Evolutionary conservation across 2,888 invertebrate species (phyloP).

Genomic region (Noctua fimbriata): DNA sequence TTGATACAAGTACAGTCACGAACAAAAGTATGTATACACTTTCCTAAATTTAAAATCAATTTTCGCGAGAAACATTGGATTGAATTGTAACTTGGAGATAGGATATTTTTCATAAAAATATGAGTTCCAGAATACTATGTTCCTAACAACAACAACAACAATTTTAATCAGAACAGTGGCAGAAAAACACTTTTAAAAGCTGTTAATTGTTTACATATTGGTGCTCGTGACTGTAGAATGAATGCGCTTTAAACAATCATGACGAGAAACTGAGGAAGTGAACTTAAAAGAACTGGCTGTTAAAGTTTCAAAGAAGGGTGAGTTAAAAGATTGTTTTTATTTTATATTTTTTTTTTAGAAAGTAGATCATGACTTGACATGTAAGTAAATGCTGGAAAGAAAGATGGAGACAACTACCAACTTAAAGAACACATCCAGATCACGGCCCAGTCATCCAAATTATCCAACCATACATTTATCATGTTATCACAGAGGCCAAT

Average conservation of each 20-base stretch:
- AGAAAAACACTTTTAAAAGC: no score
- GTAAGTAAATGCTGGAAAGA: background rate
- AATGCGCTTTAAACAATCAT: background rate
- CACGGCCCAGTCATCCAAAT: background rate
- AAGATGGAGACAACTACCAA: background rate
- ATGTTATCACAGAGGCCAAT: conserved; percentile 12
- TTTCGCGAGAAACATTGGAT: no score
- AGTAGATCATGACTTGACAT: background rate
- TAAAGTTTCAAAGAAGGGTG: background rate
- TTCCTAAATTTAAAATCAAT: no score
- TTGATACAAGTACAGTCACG: no score
- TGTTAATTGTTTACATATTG: no score
- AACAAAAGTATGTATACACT: no score
- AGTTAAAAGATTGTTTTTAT: background rate
- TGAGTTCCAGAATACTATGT: no score
- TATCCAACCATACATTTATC: background rate
- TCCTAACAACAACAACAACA: no score
- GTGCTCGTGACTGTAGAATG: background rate
- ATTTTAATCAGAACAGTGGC: no score
- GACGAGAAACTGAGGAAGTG: background rate
- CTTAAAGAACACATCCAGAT: background rate
- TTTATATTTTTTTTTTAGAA: background rate
- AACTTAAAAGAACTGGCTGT: background rate
- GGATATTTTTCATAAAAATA: no score
- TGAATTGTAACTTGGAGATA: no score